Evolutionary conservation across 2,113 vertebrate genomes (phyloP), one percentile per base, ranked within the genome.

Genomic region (Irena cyanogastra): DNA sequence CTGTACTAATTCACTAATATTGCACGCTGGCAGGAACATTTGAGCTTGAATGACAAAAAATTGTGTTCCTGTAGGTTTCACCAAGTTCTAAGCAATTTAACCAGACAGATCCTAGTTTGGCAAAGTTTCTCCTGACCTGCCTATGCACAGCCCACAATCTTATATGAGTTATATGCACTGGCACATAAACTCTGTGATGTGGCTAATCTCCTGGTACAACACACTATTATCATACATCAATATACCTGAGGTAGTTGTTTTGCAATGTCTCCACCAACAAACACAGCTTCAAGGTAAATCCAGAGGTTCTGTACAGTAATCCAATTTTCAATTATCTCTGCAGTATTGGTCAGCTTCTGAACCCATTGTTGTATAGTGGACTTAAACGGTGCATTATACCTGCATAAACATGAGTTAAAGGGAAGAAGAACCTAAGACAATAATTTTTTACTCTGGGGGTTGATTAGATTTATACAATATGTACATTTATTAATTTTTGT

Each of bases 251-350:
- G 98, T 26, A 99, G 97, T 64, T 99, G 98, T 75, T 98, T 99
- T 80, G 98, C 98, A 83, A 99, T 99, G 91, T 99, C 98, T 93
- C 98, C 98, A 41, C 98, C 98, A 87, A 99, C 98, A 93, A 99
- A 99, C 66, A 99, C 98, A 21, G 98, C 98, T 97, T 99, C 98
- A 68, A 99, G 97, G 89, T 99, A 99, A 96, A 99, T 98, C 98
- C 98, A 99, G 37, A 99, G 98, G 95, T 99, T 99, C 71, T 99
- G 98, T 31, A 99, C 98, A 9, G 94, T 98, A 74, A 98, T 44
- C 98, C 98, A 99, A 91, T 98, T 98, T 96, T 99, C 98, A 28
- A 98, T 98, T 66, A 98, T 97, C 94, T 99, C 98, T 19, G 97
- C 97, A 63, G 98, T 98, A 95, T 96, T 98, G 69, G 98, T 98